Conservation (phyloP, 2,797 vertebrate genomes). For the Pseudopleuronectes americanus region DNA sequence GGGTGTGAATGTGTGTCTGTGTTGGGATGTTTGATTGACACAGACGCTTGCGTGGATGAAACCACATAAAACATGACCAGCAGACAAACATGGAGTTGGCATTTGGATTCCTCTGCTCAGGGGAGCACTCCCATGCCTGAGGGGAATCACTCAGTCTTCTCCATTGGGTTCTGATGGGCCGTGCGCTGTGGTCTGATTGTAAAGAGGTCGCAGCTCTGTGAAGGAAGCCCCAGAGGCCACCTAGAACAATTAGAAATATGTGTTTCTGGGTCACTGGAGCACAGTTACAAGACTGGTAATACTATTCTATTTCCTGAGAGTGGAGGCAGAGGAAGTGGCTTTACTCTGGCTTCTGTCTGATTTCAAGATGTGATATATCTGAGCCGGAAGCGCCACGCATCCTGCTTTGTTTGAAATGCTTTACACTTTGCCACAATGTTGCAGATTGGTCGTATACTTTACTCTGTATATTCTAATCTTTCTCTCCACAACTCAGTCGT, state of each 20-base stretch:
- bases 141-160: slow-evolving; percentile 52
- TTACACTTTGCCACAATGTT: slow-evolving; percentile 34
- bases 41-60: slow-evolving; percentile 32
- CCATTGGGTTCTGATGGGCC: slow-evolving; percentile 61
- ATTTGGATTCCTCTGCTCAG: slow-evolving; percentile 59
- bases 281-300: slow-evolving; percentile 60
- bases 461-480: slow-evolving; percentile 54
- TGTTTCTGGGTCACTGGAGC: slow-evolving; percentile 82
- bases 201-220: slow-evolving; percentile 72
- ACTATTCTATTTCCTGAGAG: slow-evolving; percentile 51
- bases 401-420: slow-evolving; percentile 51
- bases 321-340: slow-evolving; percentile 45
- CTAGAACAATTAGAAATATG: slow-evolving; percentile 80
- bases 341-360: slow-evolving; percentile 52
- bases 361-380: slow-evolving; percentile 40
- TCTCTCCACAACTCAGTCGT: slow-evolving; percentile 53
- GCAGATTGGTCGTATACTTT: slow-evolving; percentile 52
- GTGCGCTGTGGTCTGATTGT: slow-evolving; percentile 55
- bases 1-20: slow-evolving; percentile 29
- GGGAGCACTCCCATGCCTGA: slow-evolving; percentile 55
- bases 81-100: slow-evolving; percentile 54
- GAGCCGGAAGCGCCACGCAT: slow-evolving; percentile 15
- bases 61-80: slow-evolving; percentile 34
- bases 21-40: slow-evolving; percentile 33
- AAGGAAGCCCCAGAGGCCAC: slow-evolving; percentile 67